These are phyloP conservation scores for Cladopsammia gracilis DNA, from an alignment of 64 coral and sea anemone species.

Conservation along the genomic window DNA sequence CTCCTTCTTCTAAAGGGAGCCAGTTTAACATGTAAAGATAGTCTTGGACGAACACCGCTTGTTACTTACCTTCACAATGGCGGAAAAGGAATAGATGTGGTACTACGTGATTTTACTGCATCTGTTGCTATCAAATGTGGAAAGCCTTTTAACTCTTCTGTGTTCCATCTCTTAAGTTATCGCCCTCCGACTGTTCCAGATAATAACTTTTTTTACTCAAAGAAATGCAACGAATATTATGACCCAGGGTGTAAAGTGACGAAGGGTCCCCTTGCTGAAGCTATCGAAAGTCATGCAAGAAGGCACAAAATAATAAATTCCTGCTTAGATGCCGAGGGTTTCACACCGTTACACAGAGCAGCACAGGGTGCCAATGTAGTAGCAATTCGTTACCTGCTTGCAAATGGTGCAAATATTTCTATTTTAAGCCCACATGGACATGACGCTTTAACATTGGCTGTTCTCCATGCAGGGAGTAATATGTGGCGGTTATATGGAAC, in stretches of 20 bases:
- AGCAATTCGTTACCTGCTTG: background rate
- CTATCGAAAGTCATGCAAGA: background rate
- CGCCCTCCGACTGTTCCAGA: background rate
- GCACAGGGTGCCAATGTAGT: background rate
- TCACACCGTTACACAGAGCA: conserved; percentile 2
- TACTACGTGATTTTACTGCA: background rate
- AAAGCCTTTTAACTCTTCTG: background rate
- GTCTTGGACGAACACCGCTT: background rate
- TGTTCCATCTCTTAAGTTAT: background rate
- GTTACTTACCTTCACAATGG: conserved; percentile 3
- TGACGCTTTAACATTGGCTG: background rate
- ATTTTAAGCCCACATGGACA: background rate
- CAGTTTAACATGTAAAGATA: conserved; percentile 17
- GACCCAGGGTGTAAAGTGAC: no score
- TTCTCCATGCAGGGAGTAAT: background rate
- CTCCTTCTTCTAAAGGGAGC: background rate
- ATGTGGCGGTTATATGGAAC: no score
- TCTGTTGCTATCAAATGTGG: background rate
- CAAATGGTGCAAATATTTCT: background rate
- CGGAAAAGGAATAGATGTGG: background rate
- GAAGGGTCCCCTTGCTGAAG: background rate
- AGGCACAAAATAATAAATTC: background rate
- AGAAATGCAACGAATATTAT: no score
- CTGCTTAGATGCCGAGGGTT: background rate
- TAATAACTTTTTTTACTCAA: background rate